phyloP scores from a whole-genome alignment of 1,140 invertebrate species.

The Anthonomus grandis region DNA sequence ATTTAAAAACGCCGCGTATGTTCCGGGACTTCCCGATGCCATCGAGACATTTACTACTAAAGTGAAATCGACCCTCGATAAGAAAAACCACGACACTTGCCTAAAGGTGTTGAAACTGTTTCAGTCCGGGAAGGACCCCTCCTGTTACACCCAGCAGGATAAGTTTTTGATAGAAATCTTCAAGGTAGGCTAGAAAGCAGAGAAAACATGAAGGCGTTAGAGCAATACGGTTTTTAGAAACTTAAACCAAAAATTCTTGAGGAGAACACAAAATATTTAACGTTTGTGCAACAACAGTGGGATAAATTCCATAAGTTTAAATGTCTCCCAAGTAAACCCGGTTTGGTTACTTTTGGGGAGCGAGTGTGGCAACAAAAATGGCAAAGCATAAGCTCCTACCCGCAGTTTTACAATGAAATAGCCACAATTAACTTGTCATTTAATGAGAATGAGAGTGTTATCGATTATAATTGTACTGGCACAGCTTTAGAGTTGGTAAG shows the following conservation, averaged over 20 bases:
- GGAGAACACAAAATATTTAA: conserved; percentile 32
- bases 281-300: conserved; percentile 29
- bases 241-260: conserved; percentile 29
- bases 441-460: conserved; percentile 28
- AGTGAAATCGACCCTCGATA: conserved; percentile 24
- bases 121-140: conserved; percentile 23
- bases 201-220: not conserved
- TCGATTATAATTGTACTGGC: conserved; percentile 29
- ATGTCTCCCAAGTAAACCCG: conserved; percentile 8
- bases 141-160: conserved; percentile 1
- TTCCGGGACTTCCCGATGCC: conserved; percentile 19
- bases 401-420: conserved; percentile 30
- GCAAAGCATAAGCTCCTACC: conserved; percentile 27
- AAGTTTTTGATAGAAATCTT: conserved; percentile 14
- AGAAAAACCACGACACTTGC: conserved; percentile 30
- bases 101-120: conserved; percentile 35
- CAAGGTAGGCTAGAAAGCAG: conserved; percentile 17
- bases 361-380: conserved; percentile 27
- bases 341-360: conserved; percentile 16
- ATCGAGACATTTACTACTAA: conserved; percentile 8
- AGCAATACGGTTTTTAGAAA: conserved; percentile 30
- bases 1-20: conserved; percentile 15
- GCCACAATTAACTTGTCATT: conserved; percentile 25
- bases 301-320: conserved; percentile 4
- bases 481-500: conserved; percentile 36